Conservation (phyloP, 2,113 vertebrate genomes). For the Phalacrocorax carbo region DNA sequence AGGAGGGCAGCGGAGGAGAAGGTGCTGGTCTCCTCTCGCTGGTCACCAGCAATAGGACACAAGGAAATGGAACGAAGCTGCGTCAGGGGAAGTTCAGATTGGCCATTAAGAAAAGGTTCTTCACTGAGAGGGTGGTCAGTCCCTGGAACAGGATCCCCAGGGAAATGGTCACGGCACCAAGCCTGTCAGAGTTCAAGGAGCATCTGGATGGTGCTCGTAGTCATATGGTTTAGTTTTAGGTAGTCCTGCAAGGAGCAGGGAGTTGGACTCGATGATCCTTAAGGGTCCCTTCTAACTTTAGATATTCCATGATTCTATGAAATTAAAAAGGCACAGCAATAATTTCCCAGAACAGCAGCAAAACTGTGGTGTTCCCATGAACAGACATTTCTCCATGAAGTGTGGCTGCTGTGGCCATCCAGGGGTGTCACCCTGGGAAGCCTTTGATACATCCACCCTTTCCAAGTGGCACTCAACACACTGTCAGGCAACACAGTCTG, state of each 20-base stretch:
- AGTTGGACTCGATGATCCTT: neutral
- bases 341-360: neutral
- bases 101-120: neutral
- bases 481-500: neutral
- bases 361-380: neutral
- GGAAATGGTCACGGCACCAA: neutral
- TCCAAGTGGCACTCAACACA: neutral
- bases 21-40: neutral
- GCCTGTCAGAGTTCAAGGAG: neutral
- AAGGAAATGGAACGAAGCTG: neutral
- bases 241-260: neutral
- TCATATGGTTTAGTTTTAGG: neutral
- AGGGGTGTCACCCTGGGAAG: neutral
- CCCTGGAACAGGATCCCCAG: neutral
- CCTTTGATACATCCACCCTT: neutral
- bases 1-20: neutral
- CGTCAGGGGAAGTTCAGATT: neutral
- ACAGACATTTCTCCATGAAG: neutral
- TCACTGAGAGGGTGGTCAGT: fast-evolving
- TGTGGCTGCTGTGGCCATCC: neutral
- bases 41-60: fast-evolving
- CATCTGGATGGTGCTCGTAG: neutral
- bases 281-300: neutral
- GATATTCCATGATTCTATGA: neutral
- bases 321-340: neutral